Evolutionary conservation across 2,113 vertebrate species (phyloP).

Genomic region (Alaudala cheleensis): DNA sequence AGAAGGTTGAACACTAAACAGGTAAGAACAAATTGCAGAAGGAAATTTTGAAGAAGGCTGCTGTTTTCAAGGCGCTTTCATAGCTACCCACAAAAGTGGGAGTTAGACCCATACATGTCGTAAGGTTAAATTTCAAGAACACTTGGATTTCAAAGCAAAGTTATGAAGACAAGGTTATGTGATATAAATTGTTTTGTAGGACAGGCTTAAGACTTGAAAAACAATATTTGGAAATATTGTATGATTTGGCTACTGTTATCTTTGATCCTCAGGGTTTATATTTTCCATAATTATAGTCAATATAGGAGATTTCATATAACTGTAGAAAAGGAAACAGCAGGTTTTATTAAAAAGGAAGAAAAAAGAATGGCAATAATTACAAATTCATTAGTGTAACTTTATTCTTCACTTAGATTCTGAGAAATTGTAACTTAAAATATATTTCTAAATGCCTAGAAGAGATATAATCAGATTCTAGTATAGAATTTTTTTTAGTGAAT

Average conservation of each 20-base stretch:
- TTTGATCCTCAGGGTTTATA: background rate
- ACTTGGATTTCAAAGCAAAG: background rate
- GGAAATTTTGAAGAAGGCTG: background rate
- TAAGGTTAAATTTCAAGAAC: background rate
- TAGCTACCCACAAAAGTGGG: background rate
- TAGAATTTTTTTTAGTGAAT: background rate
- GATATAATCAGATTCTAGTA: background rate
- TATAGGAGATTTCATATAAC: background rate
- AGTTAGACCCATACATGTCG: background rate
- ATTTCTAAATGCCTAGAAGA: background rate
- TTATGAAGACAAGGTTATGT: background rate
- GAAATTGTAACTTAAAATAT: background rate
- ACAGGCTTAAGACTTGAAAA: background rate
- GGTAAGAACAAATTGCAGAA: background rate
- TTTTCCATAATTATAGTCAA: background rate
- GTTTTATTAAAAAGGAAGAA: background rate
- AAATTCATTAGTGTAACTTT: background rate
- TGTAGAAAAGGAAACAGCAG: background rate
- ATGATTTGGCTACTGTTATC: background rate
- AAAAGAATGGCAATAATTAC: background rate
- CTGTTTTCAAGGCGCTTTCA: background rate
- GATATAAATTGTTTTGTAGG: background rate
- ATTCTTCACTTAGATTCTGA: background rate
- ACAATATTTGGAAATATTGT: background rate
- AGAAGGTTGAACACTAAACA: background rate